phyloP scores from a whole-genome alignment of 2,113 vertebrate genomes.

The Fukomys damarensis region DNA sequence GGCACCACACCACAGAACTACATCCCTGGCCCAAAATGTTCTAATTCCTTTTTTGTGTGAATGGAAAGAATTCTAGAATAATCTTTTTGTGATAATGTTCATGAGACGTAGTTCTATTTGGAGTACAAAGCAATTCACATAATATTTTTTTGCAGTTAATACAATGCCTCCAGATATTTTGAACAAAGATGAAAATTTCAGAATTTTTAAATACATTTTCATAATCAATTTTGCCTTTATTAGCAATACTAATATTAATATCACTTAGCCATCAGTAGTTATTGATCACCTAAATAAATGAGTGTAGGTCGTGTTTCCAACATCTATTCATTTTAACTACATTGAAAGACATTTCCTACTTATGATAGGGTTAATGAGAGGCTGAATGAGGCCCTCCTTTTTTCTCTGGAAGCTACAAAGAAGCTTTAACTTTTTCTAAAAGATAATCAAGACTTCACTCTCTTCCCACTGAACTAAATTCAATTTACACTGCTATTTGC shows the following conservation, averaged over 20 bases:
- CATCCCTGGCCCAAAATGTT: too few relatives aligned
- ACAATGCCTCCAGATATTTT: neutral
- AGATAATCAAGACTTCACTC: neutral
- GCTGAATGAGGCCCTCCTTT: neutral
- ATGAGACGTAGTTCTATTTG: slow-evolving; percentile 19
- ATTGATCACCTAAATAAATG: slow-evolving; percentile 25
- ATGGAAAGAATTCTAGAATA: slow-evolving; percentile 40
- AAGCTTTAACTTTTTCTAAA: neutral
- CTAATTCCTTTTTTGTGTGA: slow-evolving; percentile 15
- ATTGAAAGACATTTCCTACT: slow-evolving; percentile 45
- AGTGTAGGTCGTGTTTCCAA: slow-evolving; percentile 17
- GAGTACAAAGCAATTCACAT: neutral
- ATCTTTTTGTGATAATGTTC: neutral
- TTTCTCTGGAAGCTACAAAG: slow-evolving; percentile 41
- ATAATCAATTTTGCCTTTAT: neutral
- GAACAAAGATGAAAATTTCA: slow-evolving; percentile 42
- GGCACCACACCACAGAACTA: too few relatives aligned
- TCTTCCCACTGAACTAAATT: slow-evolving; percentile 5
- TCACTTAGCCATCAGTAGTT: neutral
- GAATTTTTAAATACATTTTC: neutral
- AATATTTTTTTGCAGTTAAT: slow-evolving; percentile 33
- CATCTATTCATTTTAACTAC: slow-evolving; percentile 32
- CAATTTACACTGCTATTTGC: neutral
- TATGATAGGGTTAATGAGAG: neutral
- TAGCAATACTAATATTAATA: slow-evolving; percentile 14